These are phyloP conservation scores for Hylaeus anthracinus DNA, from an alignment of 1,140 invertebrate genomes.

Conservation along the genomic window DNA sequence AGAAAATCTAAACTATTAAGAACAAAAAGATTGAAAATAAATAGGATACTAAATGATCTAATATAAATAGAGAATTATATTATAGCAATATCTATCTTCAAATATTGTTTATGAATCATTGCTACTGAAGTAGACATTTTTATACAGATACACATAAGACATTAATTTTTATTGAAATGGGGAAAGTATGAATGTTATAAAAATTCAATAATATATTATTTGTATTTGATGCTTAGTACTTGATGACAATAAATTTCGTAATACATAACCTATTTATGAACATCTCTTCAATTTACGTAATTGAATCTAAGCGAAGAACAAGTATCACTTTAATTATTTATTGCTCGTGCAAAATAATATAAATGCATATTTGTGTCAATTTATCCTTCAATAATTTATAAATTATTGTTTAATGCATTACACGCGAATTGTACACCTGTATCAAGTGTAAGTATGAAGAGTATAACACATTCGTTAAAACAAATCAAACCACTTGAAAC, in stretches of 20 bases:
- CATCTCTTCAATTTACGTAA: not conserved
- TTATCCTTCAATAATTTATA: not conserved
- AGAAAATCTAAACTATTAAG: not conserved
- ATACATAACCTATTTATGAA: conserved; percentile 18
- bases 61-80: no score
- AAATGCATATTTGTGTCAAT: not conserved
- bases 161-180: no score
- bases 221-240: not conserved
- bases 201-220: not conserved
- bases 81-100: not conserved
- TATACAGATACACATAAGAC: no score
- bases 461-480: not conserved
- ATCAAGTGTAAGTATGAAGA: no score
- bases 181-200: not conserved
- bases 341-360: not conserved
- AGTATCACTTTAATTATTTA: not conserved
- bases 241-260: not conserved
- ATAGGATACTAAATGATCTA: not conserved
- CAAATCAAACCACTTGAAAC: not conserved
- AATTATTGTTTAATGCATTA: no score
- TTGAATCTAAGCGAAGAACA: not conserved
- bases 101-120: not conserved
- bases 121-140: not conserved
- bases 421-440: not conserved
- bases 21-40: not conserved